These are phyloP conservation scores for Melanogrammus aeglefinus DNA, from an alignment of 2,797 vertebrate genomes.

Conservation along the genomic window DNA sequence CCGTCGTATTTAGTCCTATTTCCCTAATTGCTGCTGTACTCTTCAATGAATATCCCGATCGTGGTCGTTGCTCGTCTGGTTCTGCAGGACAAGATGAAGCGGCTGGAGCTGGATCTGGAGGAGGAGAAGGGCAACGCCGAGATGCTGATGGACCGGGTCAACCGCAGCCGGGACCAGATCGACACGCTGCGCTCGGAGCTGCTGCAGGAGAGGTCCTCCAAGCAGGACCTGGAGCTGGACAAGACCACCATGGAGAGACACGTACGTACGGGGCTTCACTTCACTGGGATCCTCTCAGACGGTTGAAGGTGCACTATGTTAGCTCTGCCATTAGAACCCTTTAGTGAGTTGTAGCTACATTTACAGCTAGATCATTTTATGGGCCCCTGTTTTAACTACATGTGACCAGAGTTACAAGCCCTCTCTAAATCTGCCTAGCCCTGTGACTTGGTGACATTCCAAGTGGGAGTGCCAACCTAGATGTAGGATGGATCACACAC, in stretches of 20 bases:
- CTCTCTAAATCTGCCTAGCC: no score
- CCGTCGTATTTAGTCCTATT: not conserved
- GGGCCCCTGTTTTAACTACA: no score
- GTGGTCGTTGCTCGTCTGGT: not conserved
- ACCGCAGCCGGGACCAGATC: constrained; percentile 87
- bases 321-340: not conserved
- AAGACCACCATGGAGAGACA: constrained; percentile 88
- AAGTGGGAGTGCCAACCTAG: no score
- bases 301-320: not conserved
- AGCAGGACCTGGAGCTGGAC: constrained; percentile 94
- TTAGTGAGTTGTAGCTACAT: not conserved
- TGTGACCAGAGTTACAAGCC: no score
- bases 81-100: constrained; percentile 87
- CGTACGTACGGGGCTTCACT: constrained; percentile 15
- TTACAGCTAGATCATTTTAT: not conserved
- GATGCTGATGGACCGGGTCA: constrained; percentile 85
- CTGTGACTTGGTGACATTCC: no score
- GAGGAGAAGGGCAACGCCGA: constrained; percentile 85
- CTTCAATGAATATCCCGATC: no score
- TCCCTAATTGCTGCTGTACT: not conserved
- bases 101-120: constrained; percentile 84
- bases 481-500: no score
- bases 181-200: constrained; percentile 90
- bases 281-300: not conserved
- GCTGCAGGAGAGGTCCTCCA: constrained; percentile 87